phyloP scores from a whole-genome alignment of 2,888 invertebrate species.

The Ennomos erosarius region DNA sequence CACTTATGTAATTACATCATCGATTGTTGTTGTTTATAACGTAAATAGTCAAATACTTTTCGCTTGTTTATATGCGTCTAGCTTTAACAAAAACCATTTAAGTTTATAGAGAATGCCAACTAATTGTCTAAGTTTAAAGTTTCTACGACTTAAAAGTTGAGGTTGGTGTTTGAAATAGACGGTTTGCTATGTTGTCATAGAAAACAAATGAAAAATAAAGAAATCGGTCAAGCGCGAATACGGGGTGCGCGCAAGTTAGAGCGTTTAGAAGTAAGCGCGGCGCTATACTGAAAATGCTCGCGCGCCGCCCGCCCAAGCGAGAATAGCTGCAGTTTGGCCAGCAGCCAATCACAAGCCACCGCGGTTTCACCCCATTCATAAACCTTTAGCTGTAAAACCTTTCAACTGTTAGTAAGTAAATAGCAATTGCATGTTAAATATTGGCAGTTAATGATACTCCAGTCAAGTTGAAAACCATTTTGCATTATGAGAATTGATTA shows the following conservation, averaged over 20 bases:
- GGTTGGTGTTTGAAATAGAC: not conserved
- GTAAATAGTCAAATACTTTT: constrained; percentile 3
- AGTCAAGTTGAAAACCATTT: constrained; percentile 2
- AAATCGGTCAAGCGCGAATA: constrained; percentile 24
- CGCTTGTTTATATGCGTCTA: constrained; percentile 20
- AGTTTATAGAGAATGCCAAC: constrained; percentile 1
- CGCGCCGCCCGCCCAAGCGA: constrained; percentile 72
- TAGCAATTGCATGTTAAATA: constrained; percentile 22
- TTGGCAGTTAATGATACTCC: constrained; percentile 8
- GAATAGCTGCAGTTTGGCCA: constrained; percentile 72
- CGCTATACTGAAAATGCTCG: constrained; percentile 72
- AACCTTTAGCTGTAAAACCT: constrained; percentile 41
- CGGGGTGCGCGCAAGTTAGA: constrained; percentile 34
- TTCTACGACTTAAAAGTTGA: constrained; percentile 9
- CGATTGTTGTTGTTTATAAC: constrained; percentile 13
- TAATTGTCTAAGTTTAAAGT: constrained; percentile 1
- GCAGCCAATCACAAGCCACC: constrained; percentile 64
- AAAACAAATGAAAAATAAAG: not conserved
- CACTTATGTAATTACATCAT: constrained; percentile 38
- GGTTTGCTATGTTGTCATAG: constrained; percentile 3
- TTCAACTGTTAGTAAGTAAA: constrained; percentile 13
- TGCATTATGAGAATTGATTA: no score
- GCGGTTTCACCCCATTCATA: constrained; percentile 73
- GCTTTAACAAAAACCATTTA: constrained; percentile 7
- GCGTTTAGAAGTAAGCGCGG: constrained; percentile 53